phyloP scores from a whole-genome alignment of 1,140 invertebrate genomes.

The Tetragonula clypearis region DNA sequence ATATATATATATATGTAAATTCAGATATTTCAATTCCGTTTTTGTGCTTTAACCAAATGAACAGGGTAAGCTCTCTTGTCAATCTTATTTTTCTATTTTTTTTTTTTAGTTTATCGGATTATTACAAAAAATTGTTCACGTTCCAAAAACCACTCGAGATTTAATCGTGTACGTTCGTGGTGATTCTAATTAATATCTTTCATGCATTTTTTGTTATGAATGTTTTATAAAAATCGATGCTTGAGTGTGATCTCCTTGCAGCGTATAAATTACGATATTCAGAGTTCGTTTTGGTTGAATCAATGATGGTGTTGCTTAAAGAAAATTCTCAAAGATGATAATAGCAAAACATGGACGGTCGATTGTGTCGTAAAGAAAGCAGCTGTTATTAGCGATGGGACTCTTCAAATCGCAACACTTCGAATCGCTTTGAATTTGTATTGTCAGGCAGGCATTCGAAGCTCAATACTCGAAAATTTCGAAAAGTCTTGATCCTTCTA shows the following conservation, averaged over 20 bases:
- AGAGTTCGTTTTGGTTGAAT: not conserved
- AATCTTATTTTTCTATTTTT: not conserved
- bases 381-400: not conserved
- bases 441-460: too few species aligned
- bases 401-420: too few species aligned
- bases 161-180: not conserved
- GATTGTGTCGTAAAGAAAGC: constrained; percentile 7
- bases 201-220: not conserved
- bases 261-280: not conserved
- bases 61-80: not conserved
- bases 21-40: not conserved
- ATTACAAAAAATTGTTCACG: not conserved
- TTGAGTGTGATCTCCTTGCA: not conserved
- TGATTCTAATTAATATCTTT: not conserved
- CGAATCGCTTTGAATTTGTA: too few species aligned
- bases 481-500: too few species aligned
- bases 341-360: constrained; percentile 28
- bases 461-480: too few species aligned
- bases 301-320: not conserved
- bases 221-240: not conserved
- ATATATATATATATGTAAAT: too few species aligned
- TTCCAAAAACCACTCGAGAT: not conserved
- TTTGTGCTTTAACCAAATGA: not conserved
- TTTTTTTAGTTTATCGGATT: not conserved
- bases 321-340: not conserved